phyloP scores from a whole-genome alignment of 1,140 invertebrate species.

The Drosophila paulistorum region DNA sequence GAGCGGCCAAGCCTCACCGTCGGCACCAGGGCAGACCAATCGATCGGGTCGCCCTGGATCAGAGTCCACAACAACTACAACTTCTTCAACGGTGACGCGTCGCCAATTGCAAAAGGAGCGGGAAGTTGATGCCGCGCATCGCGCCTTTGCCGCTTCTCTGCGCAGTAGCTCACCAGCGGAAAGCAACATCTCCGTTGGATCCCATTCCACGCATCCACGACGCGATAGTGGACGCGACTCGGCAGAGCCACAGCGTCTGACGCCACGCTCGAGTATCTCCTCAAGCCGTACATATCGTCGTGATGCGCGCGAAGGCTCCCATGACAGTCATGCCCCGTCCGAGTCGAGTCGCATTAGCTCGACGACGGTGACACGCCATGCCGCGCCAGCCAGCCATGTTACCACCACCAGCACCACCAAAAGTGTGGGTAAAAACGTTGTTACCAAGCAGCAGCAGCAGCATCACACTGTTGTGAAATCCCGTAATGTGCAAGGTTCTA shows the following conservation, averaged over 20 bases:
- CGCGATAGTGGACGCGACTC: slow-evolving; percentile 45
- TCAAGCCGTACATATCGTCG: slow-evolving; percentile 64
- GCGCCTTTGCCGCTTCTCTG: slow-evolving; percentile 88
- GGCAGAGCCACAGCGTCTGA: slow-evolving; percentile 40
- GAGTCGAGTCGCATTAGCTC: slow-evolving; percentile 77
- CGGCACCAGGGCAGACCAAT: slow-evolving; percentile 28
- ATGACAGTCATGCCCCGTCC: slow-evolving; percentile 74
- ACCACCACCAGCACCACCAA: slow-evolving; percentile 43
- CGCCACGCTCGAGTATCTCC: slow-evolving; percentile 72
- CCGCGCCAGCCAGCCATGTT: slow-evolving; percentile 17
- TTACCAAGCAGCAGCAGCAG: slow-evolving; percentile 47
- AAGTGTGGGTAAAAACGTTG: slow-evolving; percentile 55
- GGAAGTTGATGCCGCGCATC: slow-evolving; percentile 87
- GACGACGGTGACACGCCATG: slow-evolving; percentile 66
- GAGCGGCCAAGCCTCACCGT: slow-evolving; percentile 6
- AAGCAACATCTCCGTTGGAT: slow-evolving; percentile 53
- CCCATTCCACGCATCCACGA: slow-evolving; percentile 36
- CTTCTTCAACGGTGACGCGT: slow-evolving; percentile 51
- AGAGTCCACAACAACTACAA: slow-evolving; percentile 29
- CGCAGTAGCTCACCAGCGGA: slow-evolving; percentile 84
- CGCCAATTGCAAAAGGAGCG: slow-evolving; percentile 82
- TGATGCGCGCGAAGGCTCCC: slow-evolving; percentile 71
- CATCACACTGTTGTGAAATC: slow-evolving; percentile 52
- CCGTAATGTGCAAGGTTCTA: slow-evolving; percentile 53
- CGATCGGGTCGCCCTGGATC: slow-evolving; percentile 22